These are phyloP conservation scores for Zaprionus nigranus DNA, from an alignment of 1,140 invertebrate species.

Conservation along the genomic window DNA sequence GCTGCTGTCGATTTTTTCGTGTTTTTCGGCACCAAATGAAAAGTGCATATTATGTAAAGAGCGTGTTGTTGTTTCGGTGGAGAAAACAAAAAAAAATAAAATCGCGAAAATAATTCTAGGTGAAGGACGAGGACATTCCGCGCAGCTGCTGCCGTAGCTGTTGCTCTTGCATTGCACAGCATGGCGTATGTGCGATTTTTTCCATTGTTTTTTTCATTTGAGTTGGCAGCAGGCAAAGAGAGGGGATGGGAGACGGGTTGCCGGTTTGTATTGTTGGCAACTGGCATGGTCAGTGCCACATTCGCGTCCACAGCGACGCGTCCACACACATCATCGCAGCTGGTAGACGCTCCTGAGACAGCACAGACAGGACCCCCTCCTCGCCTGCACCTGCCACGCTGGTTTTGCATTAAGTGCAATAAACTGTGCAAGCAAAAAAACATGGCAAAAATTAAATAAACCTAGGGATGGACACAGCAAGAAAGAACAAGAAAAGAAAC, in stretches of 20 bases:
- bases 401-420: conserved; percentile 77
- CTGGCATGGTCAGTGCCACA: conserved; percentile 52
- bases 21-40: conserved; percentile 70
- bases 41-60: conserved; percentile 83
- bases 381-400: conserved; percentile 19
- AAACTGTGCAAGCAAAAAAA: conserved; percentile 63
- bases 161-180: conserved; percentile 29
- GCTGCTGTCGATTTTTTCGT: conserved; percentile 51
- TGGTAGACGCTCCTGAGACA: conserved; percentile 69
- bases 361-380: conserved; percentile 23
- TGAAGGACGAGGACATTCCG: conserved; percentile 79
- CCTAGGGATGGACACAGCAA: conserved; percentile 10
- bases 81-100: conserved; percentile 48
- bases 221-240: conserved; percentile 18
- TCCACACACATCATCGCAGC: conserved; percentile 72
- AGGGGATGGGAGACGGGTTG: background rate
- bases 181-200: conserved; percentile 68
- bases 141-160: conserved; percentile 17
- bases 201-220: conserved; percentile 65
- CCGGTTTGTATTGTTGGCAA: conserved; percentile 35
- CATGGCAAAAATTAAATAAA: conserved; percentile 63
- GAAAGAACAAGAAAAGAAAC: background rate
- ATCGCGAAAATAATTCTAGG: conserved; percentile 83
- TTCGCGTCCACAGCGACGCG: conserved; percentile 36
- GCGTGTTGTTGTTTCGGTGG: conserved; percentile 48